Evolutionary conservation across 2,113 vertebrate genomes (phyloP).

Genomic region (Sakesphorus luctuosus): DNA sequence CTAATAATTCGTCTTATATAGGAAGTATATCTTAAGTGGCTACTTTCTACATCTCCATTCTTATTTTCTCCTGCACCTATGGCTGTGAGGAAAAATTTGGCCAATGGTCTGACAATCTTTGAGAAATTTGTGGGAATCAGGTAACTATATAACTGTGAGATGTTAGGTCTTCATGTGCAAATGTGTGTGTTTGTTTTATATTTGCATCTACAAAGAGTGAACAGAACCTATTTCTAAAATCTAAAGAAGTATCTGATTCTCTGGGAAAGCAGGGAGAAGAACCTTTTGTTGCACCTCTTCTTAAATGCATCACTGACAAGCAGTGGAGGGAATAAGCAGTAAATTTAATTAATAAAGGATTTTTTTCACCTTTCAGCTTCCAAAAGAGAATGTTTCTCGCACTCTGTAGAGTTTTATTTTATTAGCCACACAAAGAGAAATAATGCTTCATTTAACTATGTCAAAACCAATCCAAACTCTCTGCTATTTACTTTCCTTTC

Average conservation of each 20-base stretch:
- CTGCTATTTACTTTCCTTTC: constrained; percentile 72
- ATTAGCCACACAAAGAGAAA: constrained; percentile 67
- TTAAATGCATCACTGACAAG: not conserved
- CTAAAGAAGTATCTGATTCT: not conserved
- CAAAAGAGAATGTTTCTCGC: constrained; percentile 46
- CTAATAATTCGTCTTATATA: not conserved
- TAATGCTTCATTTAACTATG: constrained; percentile 71
- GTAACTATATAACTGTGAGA: not conserved
- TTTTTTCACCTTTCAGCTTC: constrained; percentile 36
- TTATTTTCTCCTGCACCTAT: not conserved
- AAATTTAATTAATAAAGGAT: constrained; percentile 54
- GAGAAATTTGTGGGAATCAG: not conserved
- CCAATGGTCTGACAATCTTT: not conserved
- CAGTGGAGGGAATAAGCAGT: constrained; percentile 22
- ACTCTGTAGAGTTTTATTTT: constrained; percentile 52
- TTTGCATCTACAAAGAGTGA: not conserved
- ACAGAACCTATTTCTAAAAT: not conserved
- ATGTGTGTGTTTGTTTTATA: not conserved
- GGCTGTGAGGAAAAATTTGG: not conserved
- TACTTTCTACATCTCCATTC: not conserved
- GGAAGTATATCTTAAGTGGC: not conserved
- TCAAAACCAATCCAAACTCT: constrained; percentile 69
- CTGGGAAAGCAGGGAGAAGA: not conserved
- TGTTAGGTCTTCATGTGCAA: not conserved
- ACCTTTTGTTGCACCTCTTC: not conserved